A percentile compares a stretch with the other conserved stretches of the same genome.
Conservation (phyloP, 1,140 invertebrate genomes). For the Drosophila hydei region DNA sequence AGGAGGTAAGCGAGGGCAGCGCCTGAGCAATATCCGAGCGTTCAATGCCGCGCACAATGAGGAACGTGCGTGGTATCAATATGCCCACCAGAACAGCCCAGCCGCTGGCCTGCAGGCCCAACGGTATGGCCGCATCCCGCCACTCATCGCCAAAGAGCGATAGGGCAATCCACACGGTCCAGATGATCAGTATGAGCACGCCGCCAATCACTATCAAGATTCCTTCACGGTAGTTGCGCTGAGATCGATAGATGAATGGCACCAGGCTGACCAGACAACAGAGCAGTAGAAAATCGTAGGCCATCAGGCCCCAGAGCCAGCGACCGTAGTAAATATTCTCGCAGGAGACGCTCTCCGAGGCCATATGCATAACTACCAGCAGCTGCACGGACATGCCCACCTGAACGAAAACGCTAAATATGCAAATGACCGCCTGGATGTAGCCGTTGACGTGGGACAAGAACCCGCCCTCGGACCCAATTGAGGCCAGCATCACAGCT, state of each 20-base stretch:
- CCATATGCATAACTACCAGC: slow-evolving; percentile 81
- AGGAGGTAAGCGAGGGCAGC: slow-evolving; percentile 84
- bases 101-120: slow-evolving; percentile 86
- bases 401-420: slow-evolving; percentile 86
- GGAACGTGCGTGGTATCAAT: slow-evolving; percentile 86
- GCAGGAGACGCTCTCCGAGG: slow-evolving; percentile 81
- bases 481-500: slow-evolving; percentile 86
- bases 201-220: slow-evolving; percentile 82
- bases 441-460: slow-evolving; percentile 87
- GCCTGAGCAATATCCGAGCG: slow-evolving; percentile 85
- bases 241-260: slow-evolving; percentile 86
- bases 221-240: slow-evolving; percentile 88
- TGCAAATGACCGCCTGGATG: slow-evolving; percentile 85
- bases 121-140: slow-evolving; percentile 86
- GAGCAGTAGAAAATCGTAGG: slow-evolving; percentile 86
- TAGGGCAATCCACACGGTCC: slow-evolving; percentile 85
- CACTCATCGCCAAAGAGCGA: slow-evolving; percentile 85
- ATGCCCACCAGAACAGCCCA: slow-evolving; percentile 85
- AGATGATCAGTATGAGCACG: slow-evolving; percentile 83
- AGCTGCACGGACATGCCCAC: slow-evolving; percentile 84
- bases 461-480: slow-evolving; percentile 86
- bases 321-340: slow-evolving; percentile 82
- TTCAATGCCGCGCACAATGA: slow-evolving; percentile 86
- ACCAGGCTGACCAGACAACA: slow-evolving; percentile 85
- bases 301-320: slow-evolving; percentile 84